phyloP scores from a whole-genome alignment of 2,113 vertebrate species.

The Macrotis lagotis region DNA sequence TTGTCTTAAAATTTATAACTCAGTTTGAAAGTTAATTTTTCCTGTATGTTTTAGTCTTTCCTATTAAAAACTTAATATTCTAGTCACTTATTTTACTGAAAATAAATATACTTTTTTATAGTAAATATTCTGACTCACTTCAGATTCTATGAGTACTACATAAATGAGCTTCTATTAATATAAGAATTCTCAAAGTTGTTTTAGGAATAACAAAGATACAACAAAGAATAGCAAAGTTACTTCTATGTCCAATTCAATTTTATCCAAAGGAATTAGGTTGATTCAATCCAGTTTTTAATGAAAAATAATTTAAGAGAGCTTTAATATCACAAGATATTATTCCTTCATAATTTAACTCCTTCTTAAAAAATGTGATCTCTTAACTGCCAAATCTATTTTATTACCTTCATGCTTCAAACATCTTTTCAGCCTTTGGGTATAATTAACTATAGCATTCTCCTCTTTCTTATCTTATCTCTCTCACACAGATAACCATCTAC shows the following conservation, averaged over 20 bases:
- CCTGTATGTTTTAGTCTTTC: not conserved
- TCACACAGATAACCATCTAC: not conserved
- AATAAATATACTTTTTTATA: not conserved
- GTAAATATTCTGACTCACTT: not conserved
- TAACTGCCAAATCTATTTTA: not conserved
- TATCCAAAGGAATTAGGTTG: slow-evolving; percentile 8
- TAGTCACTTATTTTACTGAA: not conserved
- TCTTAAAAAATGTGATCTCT: not conserved
- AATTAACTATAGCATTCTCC: not conserved
- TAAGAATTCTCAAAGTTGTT: not conserved
- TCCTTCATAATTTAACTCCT: not conserved
- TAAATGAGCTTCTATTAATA: not conserved
- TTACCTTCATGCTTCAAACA: not conserved
- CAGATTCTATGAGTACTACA: not conserved
- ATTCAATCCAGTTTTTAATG: not conserved
- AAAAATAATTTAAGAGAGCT: not conserved
- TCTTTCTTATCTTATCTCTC: not conserved
- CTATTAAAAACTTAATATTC: not conserved
- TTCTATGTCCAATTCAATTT: slow-evolving; percentile 16
- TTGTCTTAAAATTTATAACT: not conserved
- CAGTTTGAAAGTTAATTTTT: not conserved
- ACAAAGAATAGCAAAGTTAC: not conserved
- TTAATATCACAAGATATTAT: not conserved
- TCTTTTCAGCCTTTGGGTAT: not conserved
- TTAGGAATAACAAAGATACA: slow-evolving; percentile 16